Conservation (phyloP, 92 coral and sea anemone species). For the Phenganax marumi region DNA sequence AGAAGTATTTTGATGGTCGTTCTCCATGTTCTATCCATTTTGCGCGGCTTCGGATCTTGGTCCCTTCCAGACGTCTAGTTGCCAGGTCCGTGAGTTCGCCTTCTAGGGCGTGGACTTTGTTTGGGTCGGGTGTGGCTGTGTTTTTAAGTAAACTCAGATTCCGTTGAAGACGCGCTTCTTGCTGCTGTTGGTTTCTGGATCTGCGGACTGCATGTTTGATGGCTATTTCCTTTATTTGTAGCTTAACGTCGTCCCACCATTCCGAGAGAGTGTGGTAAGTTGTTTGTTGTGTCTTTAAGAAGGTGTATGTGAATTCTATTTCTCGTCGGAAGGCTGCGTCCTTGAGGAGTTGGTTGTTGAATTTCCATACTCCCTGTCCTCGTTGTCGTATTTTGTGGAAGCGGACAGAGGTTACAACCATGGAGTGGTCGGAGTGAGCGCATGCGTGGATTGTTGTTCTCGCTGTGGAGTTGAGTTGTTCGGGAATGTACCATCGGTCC, state of each 20-base stretch:
- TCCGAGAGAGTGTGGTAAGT: background rate
- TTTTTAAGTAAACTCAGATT: background rate
- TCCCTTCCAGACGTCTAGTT: background rate
- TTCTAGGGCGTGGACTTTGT: no score
- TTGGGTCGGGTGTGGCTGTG: no score
- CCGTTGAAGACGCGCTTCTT: background rate
- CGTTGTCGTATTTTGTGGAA: no score
- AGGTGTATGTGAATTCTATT: background rate
- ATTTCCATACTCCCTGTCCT: constrained; percentile 12
- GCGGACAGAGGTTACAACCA: background rate
- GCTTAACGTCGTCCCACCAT: constrained; percentile 63
- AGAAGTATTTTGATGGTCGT: constrained; percentile 26
- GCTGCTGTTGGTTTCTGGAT: background rate
- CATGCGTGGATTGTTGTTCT: constrained; percentile 14
- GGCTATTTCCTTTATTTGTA: constrained; percentile 7
- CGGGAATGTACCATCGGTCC: constrained; percentile 35
- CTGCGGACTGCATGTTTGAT: background rate
- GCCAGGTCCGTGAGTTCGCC: no score
- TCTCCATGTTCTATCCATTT: constrained; percentile 36
- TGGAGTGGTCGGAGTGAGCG: constrained; percentile 45
- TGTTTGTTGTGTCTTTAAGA: no score
- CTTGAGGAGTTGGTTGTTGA: background rate
- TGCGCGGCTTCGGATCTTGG: constrained; percentile 21
- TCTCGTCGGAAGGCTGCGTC: background rate
- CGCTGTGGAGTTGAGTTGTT: background rate